Base-by-base conservation (phyloP, 2,888 invertebrate genomes). In the Drosophila nr. perissopoda region DNA sequence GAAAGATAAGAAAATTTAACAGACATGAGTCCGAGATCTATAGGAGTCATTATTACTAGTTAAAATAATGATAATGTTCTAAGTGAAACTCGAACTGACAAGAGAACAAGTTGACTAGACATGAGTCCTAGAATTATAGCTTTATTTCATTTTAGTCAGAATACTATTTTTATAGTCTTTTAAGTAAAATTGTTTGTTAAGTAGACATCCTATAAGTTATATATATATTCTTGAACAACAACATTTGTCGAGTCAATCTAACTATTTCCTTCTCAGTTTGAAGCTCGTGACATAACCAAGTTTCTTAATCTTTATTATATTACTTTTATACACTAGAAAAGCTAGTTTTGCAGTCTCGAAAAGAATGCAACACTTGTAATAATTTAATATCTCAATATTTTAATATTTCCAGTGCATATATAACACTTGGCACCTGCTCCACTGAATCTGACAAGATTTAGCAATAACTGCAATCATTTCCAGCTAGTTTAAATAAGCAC, bases 1-100 rank as follows among this genome's bases (percentile, higher is more conserved):
- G 7, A 16, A n/a, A n/a, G 1, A 10, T 40, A n/a, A 40, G n/a
- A n/a, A n/a, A 4, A n/a, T n/a, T 0, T 0, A n/a, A 0, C 10
- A 40, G 10, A n/a, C 0, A 40, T 10, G n/a, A 4, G 0, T 40
- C n/a, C n/a, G 6, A 42, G 0, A 21, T 21, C 3, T 13, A 13
- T 3, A 1, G 13, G 6, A 13, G 13, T 42, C 1, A 3, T 1
- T 13, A 6, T 11, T 21, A 21, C 6, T 42, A 42, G 21, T 1
- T 13, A 13, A 42, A 21, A 21, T 21, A 13, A 21, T 21, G 13
- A 21, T 21, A 11, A 42, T 1, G 36, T 1, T 36, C 1, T 16
- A 6, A 36, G 36, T 2, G 36, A 36, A 36, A 16, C 36, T 36
- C 2, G 2, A 36, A 36, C 21, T 1, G 13, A 7, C 13, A 45